Base-by-base conservation (phyloP, 2,888 invertebrate genomes). In the Ptychoptera contaminata region DNA sequence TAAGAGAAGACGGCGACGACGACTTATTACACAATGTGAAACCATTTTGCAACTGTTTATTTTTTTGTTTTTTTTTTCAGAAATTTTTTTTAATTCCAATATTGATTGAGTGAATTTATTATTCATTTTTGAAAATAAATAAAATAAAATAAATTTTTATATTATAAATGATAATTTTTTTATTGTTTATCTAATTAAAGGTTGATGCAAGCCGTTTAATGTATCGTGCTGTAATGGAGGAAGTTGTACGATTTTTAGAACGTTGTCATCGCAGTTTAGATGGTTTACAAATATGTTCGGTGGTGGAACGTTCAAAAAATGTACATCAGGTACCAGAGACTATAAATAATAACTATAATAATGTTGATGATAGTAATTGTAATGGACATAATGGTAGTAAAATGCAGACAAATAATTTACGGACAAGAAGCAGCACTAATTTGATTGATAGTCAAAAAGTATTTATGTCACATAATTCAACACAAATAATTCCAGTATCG, bases 151-250 rank as follows among this genome's bases (percentile, higher is more conserved):
- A 5, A 23, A 23, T 23, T 23, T 23, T 23, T 23, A 5, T 23
- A 7, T 23, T 23, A 23, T 23, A 23, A 23, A 5, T n/a, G n/a
- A n/a, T n/a, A 23, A 23, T 23, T 23, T 23, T 23, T 23, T 23
- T 23, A 7, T 23, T 23, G 7, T 23, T 5, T 5, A 5, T 38
- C 36, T 9, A 32, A 46, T 60, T 61, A 23, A 58, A 79, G 79
- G 72, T 72, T 52, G 77, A 78, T 56, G 71, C 75, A 41, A 77
- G 73, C 56, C 69, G 76, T 47, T 72, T 74, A 56, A 79, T 79
- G 78, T 77, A 78, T 61, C 71, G 74, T 49, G 76, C 76, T 10
- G 69, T 79, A 39, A 73, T 79, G 74, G 75, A 75, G 55, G 77
- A 79, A 58, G 75, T 79, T 39, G 70, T 74, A 16, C 70, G 73